phyloP scores from a whole-genome alignment of 2,113 vertebrate species.

The Strix uralensis region DNA sequence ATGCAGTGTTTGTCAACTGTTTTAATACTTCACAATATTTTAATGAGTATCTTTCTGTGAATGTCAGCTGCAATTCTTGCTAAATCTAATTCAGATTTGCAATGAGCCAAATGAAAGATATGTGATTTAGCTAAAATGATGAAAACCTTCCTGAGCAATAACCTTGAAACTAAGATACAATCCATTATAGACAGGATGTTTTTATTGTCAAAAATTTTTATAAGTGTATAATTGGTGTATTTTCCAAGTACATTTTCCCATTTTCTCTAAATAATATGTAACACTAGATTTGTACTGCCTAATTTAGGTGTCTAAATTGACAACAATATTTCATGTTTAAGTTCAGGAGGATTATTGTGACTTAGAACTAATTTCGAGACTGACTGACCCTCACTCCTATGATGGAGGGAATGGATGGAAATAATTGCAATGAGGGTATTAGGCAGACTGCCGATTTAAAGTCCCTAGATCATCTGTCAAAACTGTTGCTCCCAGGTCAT shows the following conservation, averaged over 20 bases:
- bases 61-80: neutral
- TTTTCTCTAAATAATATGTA: neutral
- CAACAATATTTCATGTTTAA: neutral
- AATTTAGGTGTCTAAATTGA: neutral
- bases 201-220: neutral
- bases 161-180: neutral
- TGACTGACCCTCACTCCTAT: neutral
- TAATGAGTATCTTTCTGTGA: neutral
- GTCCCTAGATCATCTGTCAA: neutral
- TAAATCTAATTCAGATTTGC: neutral
- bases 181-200: neutral
- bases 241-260: neutral
- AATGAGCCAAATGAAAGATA: neutral
- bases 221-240: neutral
- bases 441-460: neutral
- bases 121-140: neutral
- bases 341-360: neutral
- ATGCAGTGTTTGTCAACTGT: neutral
- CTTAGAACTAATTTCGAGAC: neutral
- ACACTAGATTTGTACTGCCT: neutral
- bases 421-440: neutral
- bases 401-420: neutral
- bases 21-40: neutral
- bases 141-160: neutral
- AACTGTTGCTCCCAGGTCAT: neutral